Percentiles rank a stretch among this genome's conserved stretches.
These are phyloP conservation scores for Cossypha dichroa DNA, from an alignment of 2,797 vertebrate species.

Conservation along the genomic window DNA sequence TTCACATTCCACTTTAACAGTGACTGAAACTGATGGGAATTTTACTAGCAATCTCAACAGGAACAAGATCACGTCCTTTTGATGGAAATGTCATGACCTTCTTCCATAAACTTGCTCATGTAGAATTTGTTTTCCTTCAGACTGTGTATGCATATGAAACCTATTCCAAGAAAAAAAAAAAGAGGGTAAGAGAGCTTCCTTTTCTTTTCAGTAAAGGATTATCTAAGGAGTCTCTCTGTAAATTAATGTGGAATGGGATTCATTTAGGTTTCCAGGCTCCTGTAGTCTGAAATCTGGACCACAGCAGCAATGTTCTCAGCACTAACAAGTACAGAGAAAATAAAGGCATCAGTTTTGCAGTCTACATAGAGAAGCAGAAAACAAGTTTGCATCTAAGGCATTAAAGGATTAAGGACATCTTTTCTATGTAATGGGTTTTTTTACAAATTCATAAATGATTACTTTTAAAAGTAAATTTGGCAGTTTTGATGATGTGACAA, in stretches of 20 bases:
- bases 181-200: background rate
- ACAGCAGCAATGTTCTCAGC: background rate
- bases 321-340: background rate
- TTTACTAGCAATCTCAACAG: background rate
- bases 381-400: background rate
- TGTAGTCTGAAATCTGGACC: background rate
- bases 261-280: background rate
- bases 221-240: background rate
- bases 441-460: background rate
- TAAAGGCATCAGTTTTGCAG: background rate
- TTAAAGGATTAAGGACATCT: background rate
- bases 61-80: background rate
- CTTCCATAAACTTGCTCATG: constrained; percentile 6
- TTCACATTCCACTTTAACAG: background rate
- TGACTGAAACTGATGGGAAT: constrained; percentile 8
- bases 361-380: background rate
- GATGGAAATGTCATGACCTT: background rate
- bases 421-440: background rate
- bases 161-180: background rate
- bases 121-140: constrained; percentile 13
- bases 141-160: background rate
- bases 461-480: background rate
- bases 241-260: background rate
- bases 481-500: background rate
- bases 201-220: background rate